A percentile compares a stretch with the other conserved stretches of the same genome.
These are phyloP conservation scores for Deilephila porcellus DNA, from an alignment of 2,888 invertebrate genomes.

Conservation along the genomic window DNA sequence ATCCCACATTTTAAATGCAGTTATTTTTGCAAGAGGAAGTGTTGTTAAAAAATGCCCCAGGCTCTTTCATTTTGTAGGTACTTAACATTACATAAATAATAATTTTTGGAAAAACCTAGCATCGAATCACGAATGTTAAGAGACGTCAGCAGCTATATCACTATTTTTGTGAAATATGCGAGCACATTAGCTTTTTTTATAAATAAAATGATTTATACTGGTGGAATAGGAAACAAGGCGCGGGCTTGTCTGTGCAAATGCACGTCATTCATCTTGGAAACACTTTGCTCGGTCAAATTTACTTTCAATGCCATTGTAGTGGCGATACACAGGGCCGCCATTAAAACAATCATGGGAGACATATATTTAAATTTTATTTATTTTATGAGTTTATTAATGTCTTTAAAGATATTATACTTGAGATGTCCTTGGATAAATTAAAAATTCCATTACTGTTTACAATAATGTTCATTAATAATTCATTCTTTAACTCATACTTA, in stretches of 20 bases:
- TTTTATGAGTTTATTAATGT: too few relatives aligned
- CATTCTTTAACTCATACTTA: too few relatives aligned
- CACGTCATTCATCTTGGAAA: conserved; percentile 1
- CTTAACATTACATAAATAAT: too few relatives aligned
- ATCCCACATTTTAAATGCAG: neutral
- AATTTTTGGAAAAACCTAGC: neutral
- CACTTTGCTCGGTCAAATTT: neutral
- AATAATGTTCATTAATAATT: too few relatives aligned
- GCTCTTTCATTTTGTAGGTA: neutral
- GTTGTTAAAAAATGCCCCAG: neutral
- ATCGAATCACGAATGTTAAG: too few relatives aligned
- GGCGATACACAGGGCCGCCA: neutral
- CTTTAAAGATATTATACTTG: too few relatives aligned
- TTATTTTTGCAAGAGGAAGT: conserved; percentile 10
- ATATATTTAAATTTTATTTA: too few relatives aligned
- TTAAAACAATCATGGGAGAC: neutral
- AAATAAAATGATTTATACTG: neutral
- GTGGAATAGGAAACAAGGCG: neutral
- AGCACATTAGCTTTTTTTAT: neutral
- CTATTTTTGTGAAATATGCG: neutral
- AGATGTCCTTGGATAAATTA: too few relatives aligned
- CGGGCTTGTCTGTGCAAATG: neutral
- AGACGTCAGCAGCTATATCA: too few relatives aligned
- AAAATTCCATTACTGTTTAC: too few relatives aligned
- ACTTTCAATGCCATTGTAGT: conserved; percentile 17